Evolutionary conservation across 2,113 vertebrate genomes (phyloP).

Genomic region (Lepus timidus): DNA sequence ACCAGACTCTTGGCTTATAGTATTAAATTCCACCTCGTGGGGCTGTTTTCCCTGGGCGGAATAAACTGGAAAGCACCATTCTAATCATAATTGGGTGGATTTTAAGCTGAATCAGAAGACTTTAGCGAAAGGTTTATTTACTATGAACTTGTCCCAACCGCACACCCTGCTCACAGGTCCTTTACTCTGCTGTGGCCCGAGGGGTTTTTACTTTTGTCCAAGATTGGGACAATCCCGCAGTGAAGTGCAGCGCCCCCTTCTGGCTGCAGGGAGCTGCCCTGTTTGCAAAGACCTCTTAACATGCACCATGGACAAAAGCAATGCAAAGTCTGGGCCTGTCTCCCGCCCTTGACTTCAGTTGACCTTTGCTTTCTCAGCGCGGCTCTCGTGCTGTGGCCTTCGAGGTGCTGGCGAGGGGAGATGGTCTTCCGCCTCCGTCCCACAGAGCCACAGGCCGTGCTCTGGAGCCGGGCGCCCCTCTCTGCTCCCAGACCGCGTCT

Average conservation of each 20-base stretch:
- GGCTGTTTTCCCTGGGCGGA: conserved; percentile 13
- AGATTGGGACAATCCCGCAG: background rate
- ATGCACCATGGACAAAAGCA: background rate
- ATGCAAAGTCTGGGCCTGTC: background rate
- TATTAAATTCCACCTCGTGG: conserved; percentile 27
- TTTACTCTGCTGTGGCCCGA: background rate
- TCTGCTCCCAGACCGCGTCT: background rate
- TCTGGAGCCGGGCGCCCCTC: background rate
- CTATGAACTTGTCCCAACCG: background rate
- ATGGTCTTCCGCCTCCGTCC: background rate
- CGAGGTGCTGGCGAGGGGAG: background rate
- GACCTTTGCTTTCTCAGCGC: background rate
- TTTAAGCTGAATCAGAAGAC: background rate
- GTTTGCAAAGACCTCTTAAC: background rate
- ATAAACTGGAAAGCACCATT: conserved; percentile 6
- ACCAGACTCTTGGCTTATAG: conserved; percentile 10
- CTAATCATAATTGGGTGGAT: background rate
- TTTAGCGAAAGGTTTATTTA: background rate
- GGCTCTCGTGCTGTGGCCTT: background rate
- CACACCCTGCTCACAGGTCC: accelerated
- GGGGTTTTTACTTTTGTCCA: background rate
- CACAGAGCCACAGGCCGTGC: background rate
- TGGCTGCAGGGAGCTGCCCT: background rate
- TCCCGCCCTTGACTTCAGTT: background rate
- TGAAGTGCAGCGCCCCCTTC: background rate